Percentiles rank a stretch among this genome's conserved stretches.
Evolutionary conservation across 2,888 invertebrate species (phyloP).

Genomic region (Poecilus cupreus): DNA sequence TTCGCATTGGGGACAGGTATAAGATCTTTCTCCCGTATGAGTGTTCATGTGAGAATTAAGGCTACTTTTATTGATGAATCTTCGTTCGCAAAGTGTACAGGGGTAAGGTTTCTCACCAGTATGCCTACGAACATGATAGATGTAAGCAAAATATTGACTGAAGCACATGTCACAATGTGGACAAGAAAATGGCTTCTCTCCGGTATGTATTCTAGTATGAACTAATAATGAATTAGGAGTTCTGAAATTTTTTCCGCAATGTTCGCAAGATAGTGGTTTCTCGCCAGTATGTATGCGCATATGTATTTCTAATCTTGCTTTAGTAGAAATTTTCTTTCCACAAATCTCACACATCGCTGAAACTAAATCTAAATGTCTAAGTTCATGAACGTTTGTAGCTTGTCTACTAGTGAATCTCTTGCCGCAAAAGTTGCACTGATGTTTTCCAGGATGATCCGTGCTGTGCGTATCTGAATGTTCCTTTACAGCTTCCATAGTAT

Average conservation of each 20-base stretch:
- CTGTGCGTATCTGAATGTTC: slow-evolving; percentile 28
- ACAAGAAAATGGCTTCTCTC: slow-evolving; percentile 70
- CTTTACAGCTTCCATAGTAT: background rate
- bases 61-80: slow-evolving; percentile 77
- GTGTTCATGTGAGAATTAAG: slow-evolving; percentile 66
- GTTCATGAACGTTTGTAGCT: background rate
- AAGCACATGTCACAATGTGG: slow-evolving; percentile 77
- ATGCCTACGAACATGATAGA: slow-evolving; percentile 75
- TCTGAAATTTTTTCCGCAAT: slow-evolving; percentile 50
- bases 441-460: background rate
- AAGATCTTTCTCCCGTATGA: slow-evolving; percentile 71
- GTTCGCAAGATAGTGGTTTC: slow-evolving; percentile 63
- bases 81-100: slow-evolving; percentile 75
- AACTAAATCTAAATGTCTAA: slow-evolving; percentile 15
- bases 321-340: slow-evolving; percentile 67
- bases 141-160: slow-evolving; percentile 76
- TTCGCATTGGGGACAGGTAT: slow-evolving; percentile 69
- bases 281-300: slow-evolving; percentile 70
- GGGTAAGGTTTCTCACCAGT: slow-evolving; percentile 76
- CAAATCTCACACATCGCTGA: slow-evolving; percentile 67
- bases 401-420: slow-evolving; percentile 27
- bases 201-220: slow-evolving; percentile 72
- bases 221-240: slow-evolving; percentile 62
- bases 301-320: slow-evolving; percentile 67
- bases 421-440: slow-evolving; percentile 58